Base-by-base conservation (phyloP, 2,797 vertebrate species). In the Perodicticus potto region DNA sequence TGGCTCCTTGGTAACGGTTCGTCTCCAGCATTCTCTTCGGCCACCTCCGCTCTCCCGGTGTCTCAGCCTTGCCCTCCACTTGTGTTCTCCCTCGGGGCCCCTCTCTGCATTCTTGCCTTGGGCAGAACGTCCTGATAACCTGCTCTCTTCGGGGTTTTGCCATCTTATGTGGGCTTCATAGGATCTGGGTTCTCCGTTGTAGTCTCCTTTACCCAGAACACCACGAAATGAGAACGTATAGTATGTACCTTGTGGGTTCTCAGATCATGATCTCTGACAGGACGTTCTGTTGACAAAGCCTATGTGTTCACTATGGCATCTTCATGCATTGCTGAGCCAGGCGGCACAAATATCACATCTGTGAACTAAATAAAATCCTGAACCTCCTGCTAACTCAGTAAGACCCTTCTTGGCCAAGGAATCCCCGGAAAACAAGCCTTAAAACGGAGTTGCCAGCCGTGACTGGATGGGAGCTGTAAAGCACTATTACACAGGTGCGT, bases 241-340 rank as follows among this genome's bases (percentile, higher is more conserved):
- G 4, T 43, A 16, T 20, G 45, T 0, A 17, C 37, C 61, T 81
- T 84, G 57, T 29, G n/a, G 82, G 12, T 91, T 87, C 86, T 88
- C 53, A 78, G 72, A 61, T 84, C 32, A 8, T 17, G 14, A 7
- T 90, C 77, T 83, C 76, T n/a, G 45, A 72, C 17, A 37, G 43
- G 32, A 94, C 27, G 22, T 19, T 67, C 29, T 80, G 17, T 53
- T 34, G 81, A 37, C 43, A 37, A 77, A 70, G 43, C 34, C 11
- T 6, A 1, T 34, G 3, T 20, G 20, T 67, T 65, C 63, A n/a
- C 8, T 7, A 29, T 2, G 4, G 32, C 17, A 6, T 74, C 37
- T 3, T 59, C 3, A 4, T 0, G 6, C 11, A 22, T 19, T 1
- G 0, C 6, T 91, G 69, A 59, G 32, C 0, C 20, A 49, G 20